Percentiles rank a stretch among this genome's conserved stretches.
Evolutionary conservation across 2,888 invertebrate species (phyloP).

Genomic region (Parelbella ahira): DNA sequence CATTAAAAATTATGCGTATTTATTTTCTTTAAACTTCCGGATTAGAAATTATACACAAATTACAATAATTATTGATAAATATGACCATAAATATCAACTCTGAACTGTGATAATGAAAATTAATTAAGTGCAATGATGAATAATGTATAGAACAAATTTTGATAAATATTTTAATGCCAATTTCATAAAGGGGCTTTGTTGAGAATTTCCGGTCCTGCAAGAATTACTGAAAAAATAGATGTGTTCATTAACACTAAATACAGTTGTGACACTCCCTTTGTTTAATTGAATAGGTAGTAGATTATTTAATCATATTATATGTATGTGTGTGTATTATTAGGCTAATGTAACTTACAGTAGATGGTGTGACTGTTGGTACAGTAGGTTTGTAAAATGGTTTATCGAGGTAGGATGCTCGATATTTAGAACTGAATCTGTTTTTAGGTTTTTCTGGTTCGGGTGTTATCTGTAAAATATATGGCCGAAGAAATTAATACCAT

Average conservation of each 20-base stretch:
- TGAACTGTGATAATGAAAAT: slow-evolving; percentile 23
- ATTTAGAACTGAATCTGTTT: slow-evolving; percentile 81
- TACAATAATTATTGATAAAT: too few relatives aligned
- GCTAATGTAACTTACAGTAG: slow-evolving; percentile 68
- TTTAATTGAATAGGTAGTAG: too few relatives aligned
- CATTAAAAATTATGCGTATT: too few relatives aligned
- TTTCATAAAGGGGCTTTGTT: slow-evolving; percentile 76
- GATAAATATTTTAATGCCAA: slow-evolving; percentile 49
- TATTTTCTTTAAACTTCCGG: too few relatives aligned
- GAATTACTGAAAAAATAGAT: slow-evolving; percentile 9
- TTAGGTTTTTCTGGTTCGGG: slow-evolving; percentile 69
- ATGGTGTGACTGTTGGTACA: slow-evolving; percentile 80
- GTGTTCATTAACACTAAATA: slow-evolving; percentile 4
- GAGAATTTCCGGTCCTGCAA: slow-evolving; percentile 19
- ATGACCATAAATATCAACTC: slow-evolving; percentile 7
- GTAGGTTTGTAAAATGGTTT: slow-evolving; percentile 83
- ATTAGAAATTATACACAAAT: too few relatives aligned
- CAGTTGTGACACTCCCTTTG: too few relatives aligned
- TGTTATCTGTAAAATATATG: slow-evolving; percentile 54
- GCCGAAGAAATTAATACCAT: slow-evolving; percentile 27
- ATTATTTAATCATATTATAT: too few relatives aligned
- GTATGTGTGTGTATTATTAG: slow-evolving; percentile 24
- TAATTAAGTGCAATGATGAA: slow-evolving; percentile 21
- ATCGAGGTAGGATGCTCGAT: slow-evolving; percentile 74
- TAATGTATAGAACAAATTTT: too few relatives aligned